Evolutionary conservation across 30 jellyfish, hydroid and myxozoan species (phyloP).

Genomic region (Pelagia noctiluca): DNA sequence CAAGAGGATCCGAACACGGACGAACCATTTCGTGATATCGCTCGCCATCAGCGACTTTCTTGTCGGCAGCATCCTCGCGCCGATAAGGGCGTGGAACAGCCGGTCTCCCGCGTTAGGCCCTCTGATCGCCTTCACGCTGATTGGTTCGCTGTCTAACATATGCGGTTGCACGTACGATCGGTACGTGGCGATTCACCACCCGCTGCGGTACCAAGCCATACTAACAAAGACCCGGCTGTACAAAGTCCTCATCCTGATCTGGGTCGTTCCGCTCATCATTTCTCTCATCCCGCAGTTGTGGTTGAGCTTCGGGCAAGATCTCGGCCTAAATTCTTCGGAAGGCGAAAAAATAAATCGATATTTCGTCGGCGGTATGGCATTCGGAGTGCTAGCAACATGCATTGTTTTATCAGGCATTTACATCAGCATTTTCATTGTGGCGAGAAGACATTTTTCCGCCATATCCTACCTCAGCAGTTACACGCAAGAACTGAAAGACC

Average conservation of each 20-base stretch:
- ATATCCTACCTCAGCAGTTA: slow-evolving; percentile 57
- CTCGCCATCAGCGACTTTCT: slow-evolving; percentile 69
- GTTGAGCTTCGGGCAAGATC: background rate
- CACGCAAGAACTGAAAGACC: slow-evolving; percentile 3
- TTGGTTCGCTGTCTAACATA: slow-evolving; percentile 72
- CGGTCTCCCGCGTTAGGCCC: slow-evolving; percentile 37
- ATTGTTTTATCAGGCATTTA: slow-evolving; percentile 35
- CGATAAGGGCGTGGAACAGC: slow-evolving; percentile 48
- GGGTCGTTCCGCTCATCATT: slow-evolving; percentile 60
- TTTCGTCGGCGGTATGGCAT: slow-evolving; percentile 59
- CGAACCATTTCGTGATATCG: slow-evolving; percentile 69
- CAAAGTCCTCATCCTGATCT: slow-evolving; percentile 31
- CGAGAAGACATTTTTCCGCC: slow-evolving; percentile 75
- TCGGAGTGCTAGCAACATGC: slow-evolving; percentile 53
- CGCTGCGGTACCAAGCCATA: slow-evolving; percentile 78
- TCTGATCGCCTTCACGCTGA: slow-evolving; percentile 60
- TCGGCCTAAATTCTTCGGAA: background rate
- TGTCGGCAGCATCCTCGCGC: slow-evolving; percentile 61
- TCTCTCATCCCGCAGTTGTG: slow-evolving; percentile 63
- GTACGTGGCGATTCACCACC: slow-evolving; percentile 66
- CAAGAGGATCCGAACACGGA: slow-evolving; percentile 42
- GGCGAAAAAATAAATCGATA: background rate
- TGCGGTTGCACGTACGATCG: slow-evolving; percentile 82
- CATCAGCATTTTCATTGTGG: slow-evolving; percentile 54
- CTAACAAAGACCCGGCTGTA: slow-evolving; percentile 41